Conservation (phyloP, 1,140 invertebrate species). For the Ladona fulva region DNA sequence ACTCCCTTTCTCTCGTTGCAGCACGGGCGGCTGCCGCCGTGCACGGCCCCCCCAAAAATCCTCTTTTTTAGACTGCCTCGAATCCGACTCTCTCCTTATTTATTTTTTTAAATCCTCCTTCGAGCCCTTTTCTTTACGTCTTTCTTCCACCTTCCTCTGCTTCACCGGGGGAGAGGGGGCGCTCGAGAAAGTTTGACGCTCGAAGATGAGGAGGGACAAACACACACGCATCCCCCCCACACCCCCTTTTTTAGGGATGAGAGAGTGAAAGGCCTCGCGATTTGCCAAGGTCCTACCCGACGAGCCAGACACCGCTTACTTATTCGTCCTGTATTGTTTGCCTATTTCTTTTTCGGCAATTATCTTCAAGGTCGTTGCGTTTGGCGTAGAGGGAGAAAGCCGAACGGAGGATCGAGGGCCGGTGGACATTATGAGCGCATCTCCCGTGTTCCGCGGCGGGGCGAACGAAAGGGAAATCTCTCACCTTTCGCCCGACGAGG, state of each 20-base stretch:
- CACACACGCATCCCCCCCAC: too few species aligned
- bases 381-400: background rate
- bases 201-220: background rate
- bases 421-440: background rate
- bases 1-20: background rate
- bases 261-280: background rate
- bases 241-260: background rate
- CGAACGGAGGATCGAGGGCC: background rate
- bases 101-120: background rate
- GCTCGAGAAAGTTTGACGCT: background rate
- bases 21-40: background rate
- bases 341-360: conserved; percentile 9
- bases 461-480: background rate
- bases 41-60: background rate
- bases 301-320: conserved; percentile 1
- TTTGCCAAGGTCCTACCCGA: background rate
- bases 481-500: too few species aligned
- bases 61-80: too few species aligned
- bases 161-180: background rate
- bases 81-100: too few species aligned
- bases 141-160: background rate
- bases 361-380: background rate
- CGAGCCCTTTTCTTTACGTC: background rate
- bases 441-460: background rate
- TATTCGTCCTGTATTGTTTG: background rate